Base-by-base conservation (phyloP, 2,113 vertebrate genomes). In the Cariama cristata region DNA sequence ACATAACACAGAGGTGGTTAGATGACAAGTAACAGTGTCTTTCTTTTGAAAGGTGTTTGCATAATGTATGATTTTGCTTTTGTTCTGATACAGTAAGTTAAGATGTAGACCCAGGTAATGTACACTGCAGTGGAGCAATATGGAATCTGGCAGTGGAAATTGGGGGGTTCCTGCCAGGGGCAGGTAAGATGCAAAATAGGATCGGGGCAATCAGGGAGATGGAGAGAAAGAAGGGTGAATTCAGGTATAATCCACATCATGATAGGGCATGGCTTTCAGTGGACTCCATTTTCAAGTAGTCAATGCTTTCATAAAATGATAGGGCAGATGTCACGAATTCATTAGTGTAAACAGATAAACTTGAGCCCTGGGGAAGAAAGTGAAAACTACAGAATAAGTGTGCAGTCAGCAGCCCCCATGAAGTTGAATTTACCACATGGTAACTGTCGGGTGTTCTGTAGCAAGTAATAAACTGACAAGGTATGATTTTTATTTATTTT, bases 121-220 rank as follows among this genome's bases (percentile, higher is more conserved):
- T 28, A 18, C 23, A 2, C 44, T 79, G 26, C 62, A 44, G 40
- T 20, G 44, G 40, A 76, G 35, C 40, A 23, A 1, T 55, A 3
- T 27, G 81, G 56, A 72, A 45, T 60, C 56, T 59, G 42, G n/a
- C 44, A 52, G 64, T 1, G 30, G 44, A 71, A 53, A 71, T 11
- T 35, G 26, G 11, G 13, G 21, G 10, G 26, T 47, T 83, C 24
- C 50, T 88, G 27, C 33, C 1, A 1, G 18, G 33, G 14, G 20
- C n/a, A 44, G n/a, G 17, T 27, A 28, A 30, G 20, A 18, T 81
- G 24, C 55, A 45, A 80, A 69, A 26, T 23, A 32, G 17, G 28
- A n/a, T 5, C 1, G 4, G 16, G 47, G 8, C 17, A 28, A 1
- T 42, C 1, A 0, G 19, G 27, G 8, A 9, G 49, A 8, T 9